Evolutionary conservation across 2,888 invertebrate species (phyloP).

Genomic region (Athalia rosae): DNA sequence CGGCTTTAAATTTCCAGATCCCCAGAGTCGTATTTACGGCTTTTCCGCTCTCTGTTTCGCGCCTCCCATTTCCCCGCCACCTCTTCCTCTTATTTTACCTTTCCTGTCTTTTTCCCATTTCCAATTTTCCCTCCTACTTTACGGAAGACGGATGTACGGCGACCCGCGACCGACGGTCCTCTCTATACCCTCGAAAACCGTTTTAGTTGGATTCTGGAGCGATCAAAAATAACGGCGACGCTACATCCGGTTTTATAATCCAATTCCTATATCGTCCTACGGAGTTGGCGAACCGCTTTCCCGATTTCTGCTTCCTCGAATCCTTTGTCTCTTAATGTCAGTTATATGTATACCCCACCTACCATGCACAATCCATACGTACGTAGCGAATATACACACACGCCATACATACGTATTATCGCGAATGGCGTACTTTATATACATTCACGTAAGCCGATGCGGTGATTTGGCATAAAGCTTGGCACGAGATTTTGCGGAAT

Average conservation of each 20-base stretch:
- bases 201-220: conserved; percentile 34
- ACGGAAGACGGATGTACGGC: conserved; percentile 14
- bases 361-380: neutral
- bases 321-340: conserved; percentile 40
- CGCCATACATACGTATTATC: neutral
- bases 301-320: conserved; percentile 21
- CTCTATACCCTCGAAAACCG: conserved; percentile 51
- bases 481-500: conserved; percentile 23
- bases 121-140: conserved; percentile 27
- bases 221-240: conserved; percentile 11
- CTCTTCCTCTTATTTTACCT: neutral
- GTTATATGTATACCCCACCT: conserved; percentile 12
- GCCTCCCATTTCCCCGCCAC: neutral
- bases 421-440: neutral
- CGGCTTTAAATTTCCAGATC: conserved; percentile 29
- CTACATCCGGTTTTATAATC: conserved; percentile 44
- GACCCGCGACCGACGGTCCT: conserved; percentile 12
- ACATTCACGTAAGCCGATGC: neutral
- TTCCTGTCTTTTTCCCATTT: conserved; percentile 8
- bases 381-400: neutral
- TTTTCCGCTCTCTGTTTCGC: neutral
- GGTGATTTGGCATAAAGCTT: conserved; percentile 44
- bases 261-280: conserved; percentile 14
- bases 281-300: neutral
- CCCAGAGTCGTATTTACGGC: conserved; percentile 22